Evolutionary conservation across 2,113 vertebrate genomes (phyloP), one percentile per base, ranked within the genome.

Genomic region (Oreotrochilus melanogaster): DNA sequence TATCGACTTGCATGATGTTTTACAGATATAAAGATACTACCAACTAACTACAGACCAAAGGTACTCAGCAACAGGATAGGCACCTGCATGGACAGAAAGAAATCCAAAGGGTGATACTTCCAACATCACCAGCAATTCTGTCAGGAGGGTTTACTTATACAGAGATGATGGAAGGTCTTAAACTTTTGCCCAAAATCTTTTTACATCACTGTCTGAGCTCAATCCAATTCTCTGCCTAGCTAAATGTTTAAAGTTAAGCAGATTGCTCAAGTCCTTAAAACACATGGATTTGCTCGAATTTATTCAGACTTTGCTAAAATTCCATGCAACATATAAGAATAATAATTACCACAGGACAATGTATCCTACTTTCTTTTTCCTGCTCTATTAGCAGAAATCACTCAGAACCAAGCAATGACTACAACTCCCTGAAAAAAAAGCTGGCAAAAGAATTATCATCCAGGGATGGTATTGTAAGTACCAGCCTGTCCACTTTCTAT

Each of bases 401-500:
- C 80, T 86, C 92, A 89, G 94, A 94, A 80, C n/a, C 75, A 76
- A 93, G n/a, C 17, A 85, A 72, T 43, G 58, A 92, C n/a, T 90
- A 25, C 53, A 80, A 48, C 67, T 88, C 74, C 72, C 61, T 80
- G 72, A 16, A 50, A 89, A 51, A 51, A 82, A 72, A 89, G 27
- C 60, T 93, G 90, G 88, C 75, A 70, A 92, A 91, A 94, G 92
- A 95, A 88, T 81, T 91, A 91, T 89, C 95, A 92, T 69, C 60
- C 64, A 81, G 51, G 57, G 58, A 86, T 76, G 51, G 75, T 76
- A 67, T 90, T 96, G 95, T 88, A 94, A 89, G 71, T 86, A 88
- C 58, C 93, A 94, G 89, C 86, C 92, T 96, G 89, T 81, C 79
- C 86, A 93, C 79, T 91, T 95, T 61, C 94, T 86, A 94, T 94